phyloP scores from a whole-genome alignment of 2,113 vertebrate genomes.

The Choloepus hoffmanni region DNA sequence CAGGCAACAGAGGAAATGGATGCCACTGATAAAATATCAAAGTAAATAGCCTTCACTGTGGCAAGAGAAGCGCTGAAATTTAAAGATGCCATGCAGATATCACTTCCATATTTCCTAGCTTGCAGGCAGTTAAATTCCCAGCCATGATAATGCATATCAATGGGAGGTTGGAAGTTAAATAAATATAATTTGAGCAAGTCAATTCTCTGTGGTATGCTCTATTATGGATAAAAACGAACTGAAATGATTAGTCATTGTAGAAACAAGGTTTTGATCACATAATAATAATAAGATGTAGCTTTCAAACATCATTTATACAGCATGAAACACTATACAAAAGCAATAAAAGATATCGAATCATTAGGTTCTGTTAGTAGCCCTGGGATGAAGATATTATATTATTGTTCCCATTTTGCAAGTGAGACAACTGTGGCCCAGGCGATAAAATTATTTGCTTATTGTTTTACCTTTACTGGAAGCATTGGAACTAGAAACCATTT shows the following conservation, averaged over 20 bases:
- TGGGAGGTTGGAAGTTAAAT: conserved; percentile 76
- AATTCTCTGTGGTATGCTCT: conserved; percentile 68
- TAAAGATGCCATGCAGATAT: conserved; percentile 16
- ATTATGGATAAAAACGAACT: conserved; percentile 58
- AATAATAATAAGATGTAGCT: conserved; percentile 65
- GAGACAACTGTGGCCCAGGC: neutral
- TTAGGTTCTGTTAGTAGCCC: conserved; percentile 1
- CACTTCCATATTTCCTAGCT: conserved; percentile 49
- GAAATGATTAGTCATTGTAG: conserved; percentile 72
- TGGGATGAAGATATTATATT: conserved; percentile 38
- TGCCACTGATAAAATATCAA: conserved; percentile 49
- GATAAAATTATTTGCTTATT: conserved; percentile 47
- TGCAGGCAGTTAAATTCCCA: conserved; percentile 57
- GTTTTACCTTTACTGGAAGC: conserved; percentile 33
- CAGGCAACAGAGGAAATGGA: neutral
- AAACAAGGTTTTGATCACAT: conserved; percentile 67
- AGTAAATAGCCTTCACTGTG: conserved; percentile 14
- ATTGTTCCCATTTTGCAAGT: conserved; percentile 22
- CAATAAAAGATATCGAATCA: conserved; percentile 43
- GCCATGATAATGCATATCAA: conserved; percentile 72
- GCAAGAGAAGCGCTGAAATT: conserved; percentile 27
- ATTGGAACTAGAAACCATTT: conserved; percentile 30
- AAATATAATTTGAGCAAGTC: conserved; percentile 75
- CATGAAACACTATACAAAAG: conserved; percentile 45
- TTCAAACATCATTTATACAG: conserved; percentile 46